A percentile compares a stretch with the other conserved stretches of the same genome.
phyloP scores from a whole-genome alignment of 2,888 invertebrate genomes.

The Ephialtes manifestator region DNA sequence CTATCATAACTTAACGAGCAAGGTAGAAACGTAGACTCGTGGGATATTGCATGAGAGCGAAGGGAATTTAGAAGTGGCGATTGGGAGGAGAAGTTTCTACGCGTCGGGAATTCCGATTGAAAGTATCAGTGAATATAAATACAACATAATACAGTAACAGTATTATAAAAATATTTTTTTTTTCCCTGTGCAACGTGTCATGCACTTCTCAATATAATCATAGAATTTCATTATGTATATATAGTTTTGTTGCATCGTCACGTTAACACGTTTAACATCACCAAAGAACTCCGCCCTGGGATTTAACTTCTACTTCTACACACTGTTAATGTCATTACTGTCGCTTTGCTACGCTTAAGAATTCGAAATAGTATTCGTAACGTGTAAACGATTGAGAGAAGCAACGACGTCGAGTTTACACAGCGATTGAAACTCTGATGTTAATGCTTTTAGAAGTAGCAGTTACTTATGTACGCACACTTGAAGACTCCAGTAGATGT shows the following conservation, averaged over 20 bases:
- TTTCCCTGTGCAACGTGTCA: background rate
- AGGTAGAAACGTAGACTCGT: constrained; percentile 51
- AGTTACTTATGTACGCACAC: constrained; percentile 2
- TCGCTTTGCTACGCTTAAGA: background rate
- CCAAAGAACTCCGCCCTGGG: constrained; percentile 41
- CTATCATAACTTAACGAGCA: constrained; percentile 34
- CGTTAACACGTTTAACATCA: constrained; percentile 37
- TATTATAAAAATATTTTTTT: constrained; percentile 6
- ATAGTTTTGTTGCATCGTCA: background rate
- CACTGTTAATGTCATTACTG: constrained; percentile 19
- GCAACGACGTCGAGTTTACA: constrained; percentile 34
- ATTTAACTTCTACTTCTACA: constrained; percentile 23
- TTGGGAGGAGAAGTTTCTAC: constrained; percentile 21
- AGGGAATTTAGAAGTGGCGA: constrained; percentile 8
- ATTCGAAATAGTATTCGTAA: constrained; percentile 16
- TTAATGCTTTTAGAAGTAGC: constrained; percentile 31
- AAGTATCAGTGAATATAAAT: constrained; percentile 26
- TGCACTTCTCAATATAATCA: constrained; percentile 9
- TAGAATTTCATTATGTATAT: constrained; percentile 18
- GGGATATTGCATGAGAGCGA: constrained; percentile 40
- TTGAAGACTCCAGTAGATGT: background rate
- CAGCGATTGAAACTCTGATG: constrained; percentile 23
- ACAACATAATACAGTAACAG: constrained; percentile 4
- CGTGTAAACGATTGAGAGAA: constrained; percentile 8
- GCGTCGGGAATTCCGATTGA: constrained; percentile 58